Base-by-base conservation (phyloP, 2,113 vertebrate genomes). In the Okapia johnstoni region DNA sequence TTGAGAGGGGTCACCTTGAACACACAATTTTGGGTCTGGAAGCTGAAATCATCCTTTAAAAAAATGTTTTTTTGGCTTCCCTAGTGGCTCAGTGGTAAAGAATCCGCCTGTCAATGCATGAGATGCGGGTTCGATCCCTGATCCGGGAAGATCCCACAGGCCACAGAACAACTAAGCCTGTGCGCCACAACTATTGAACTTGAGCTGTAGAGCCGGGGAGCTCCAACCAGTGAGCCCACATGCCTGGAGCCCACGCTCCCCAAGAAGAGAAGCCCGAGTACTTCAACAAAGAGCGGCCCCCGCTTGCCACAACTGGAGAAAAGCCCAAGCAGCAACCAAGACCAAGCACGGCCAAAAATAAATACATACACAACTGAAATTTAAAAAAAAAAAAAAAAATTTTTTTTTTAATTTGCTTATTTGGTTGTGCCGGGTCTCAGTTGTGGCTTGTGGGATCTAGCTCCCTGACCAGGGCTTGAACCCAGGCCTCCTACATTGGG, bases 161-260 rank as follows among this genome's bases (percentile, higher is more conserved):
- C 36, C n/a, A 6, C n/a, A 73, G 11, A 73, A 21, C 19, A 73
- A 19, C 19, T 40, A 40, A 40, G n/a, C n/a, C n/a, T 9, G 2
- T 36, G 7, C 0, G 2, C 17, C n/a, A 0, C 19, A 73, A 73
- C 5, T 12, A 23, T 3, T 73, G 10, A 73, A 19, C 66, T 6
- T 40, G 66, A 73, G n/a, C n/a, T 36, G 21, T 40, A 40, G 66
- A 70, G 66, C n/a, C n/a, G 6, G n/a, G n/a, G 66, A 70, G 36
- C 66, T 70, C n/a, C 63, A 36, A 17, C 17, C 10, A 36, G n/a
- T 21, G 63, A 23, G 66, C 66, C n/a, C 10, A 21, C 66, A 6
- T 23, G 66, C n/a, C n/a, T 10, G 23, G 66, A 23, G 66, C n/a
- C n/a, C 10, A 10, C 11, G 36, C 19, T 12, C n/a, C n/a, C n/a